A percentile compares a stretch with the other conserved stretches of the same genome.
These are phyloP conservation scores for Hymenopus coronatus DNA, from an alignment of 2,888 invertebrate genomes.

Conservation along the genomic window DNA sequence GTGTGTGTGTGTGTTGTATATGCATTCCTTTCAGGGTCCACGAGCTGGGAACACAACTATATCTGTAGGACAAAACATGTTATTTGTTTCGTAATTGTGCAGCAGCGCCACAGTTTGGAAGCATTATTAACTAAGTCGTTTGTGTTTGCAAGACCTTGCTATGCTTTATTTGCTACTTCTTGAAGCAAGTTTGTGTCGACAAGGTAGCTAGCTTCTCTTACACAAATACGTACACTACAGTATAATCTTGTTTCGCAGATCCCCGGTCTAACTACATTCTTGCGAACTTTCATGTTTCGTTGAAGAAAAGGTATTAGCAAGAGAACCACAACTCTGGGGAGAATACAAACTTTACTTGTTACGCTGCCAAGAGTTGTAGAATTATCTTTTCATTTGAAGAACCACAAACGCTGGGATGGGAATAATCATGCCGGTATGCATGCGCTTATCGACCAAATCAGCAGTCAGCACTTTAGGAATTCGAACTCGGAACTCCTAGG, in stretches of 20 bases:
- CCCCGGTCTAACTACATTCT: background rate
- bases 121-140: too few relatives aligned
- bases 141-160: too few relatives aligned
- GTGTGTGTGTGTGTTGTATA: too few relatives aligned
- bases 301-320: background rate
- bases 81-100: too few relatives aligned
- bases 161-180: too few relatives aligned
- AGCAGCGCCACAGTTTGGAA: too few relatives aligned
- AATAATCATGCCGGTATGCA: background rate
- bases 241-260: background rate
- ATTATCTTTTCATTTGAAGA: background rate
- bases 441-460: background rate
- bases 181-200: too few relatives aligned
- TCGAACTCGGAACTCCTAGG: background rate
- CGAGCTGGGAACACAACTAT: too few relatives aligned
- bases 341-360: background rate
- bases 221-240: too few relatives aligned
- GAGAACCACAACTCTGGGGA: background rate
- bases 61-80: too few relatives aligned
- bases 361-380: background rate
- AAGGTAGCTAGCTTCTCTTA: too few relatives aligned
- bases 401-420: background rate
- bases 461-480: background rate
- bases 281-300: background rate
- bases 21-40: too few relatives aligned